Conservation (phyloP, 2,888 invertebrate genomes). For the Mechanitis messenoides region DNA sequence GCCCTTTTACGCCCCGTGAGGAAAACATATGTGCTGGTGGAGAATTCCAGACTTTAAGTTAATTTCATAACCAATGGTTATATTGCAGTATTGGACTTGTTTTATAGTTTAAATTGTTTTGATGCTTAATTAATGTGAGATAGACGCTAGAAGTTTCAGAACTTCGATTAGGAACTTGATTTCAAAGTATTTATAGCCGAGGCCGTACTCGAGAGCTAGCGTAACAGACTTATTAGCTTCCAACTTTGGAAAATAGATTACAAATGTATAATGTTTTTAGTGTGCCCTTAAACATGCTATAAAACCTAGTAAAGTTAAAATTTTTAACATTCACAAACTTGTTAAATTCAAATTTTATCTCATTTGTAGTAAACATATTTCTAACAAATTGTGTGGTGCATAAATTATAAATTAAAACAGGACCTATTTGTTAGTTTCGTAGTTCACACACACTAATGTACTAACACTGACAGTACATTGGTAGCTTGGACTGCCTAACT, state of each 20-base stretch:
- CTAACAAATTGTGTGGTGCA: too few relatives aligned
- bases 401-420: too few relatives aligned
- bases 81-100: background rate
- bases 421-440: too few relatives aligned
- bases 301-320: background rate
- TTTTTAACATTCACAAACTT: background rate
- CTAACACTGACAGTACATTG: too few relatives aligned
- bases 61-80: too few relatives aligned
- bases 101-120: slow-evolving; percentile 2
- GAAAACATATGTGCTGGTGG: too few relatives aligned
- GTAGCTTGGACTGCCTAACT: too few relatives aligned
- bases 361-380: too few relatives aligned
- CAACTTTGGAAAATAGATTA: slow-evolving; percentile 1
- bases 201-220: slow-evolving; percentile 1
- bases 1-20: too few relatives aligned
- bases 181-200: slow-evolving; percentile 2
- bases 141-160: background rate
- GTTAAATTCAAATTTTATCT: too few relatives aligned
- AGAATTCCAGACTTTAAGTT: background rate
- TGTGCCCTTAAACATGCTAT: background rate
- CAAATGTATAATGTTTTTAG: slow-evolving; percentile 2
- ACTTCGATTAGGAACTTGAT: slow-evolving; percentile 2
- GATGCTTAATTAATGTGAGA: background rate
- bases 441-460: too few relatives aligned
- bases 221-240: slow-evolving; percentile 1